Base-by-base conservation (phyloP, 2,797 vertebrate species). In the Poecile montanus region DNA sequence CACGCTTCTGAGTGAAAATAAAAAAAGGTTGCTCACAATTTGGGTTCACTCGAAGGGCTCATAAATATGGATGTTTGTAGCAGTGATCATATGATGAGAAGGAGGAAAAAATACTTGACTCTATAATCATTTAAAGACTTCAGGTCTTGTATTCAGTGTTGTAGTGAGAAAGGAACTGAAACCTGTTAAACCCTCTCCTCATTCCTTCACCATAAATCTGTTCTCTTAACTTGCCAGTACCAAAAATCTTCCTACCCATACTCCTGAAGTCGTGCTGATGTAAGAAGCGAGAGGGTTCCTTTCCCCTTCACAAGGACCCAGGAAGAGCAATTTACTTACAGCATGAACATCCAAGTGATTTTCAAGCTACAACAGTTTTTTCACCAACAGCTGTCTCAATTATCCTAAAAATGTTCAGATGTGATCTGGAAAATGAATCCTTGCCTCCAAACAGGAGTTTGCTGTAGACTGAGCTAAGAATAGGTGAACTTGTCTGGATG, bases 331-430 rank as follows among this genome's bases (percentile, higher is more conserved):
- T 23, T 79, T 25, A 7, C 36, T 93, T 12, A 30, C 20, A 63
- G 32, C 20, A 10, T 3, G 22, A 81, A 51, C 23, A 44, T 23
- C 70, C 68, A 47, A 76, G 48, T 25, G 48, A 65, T 81, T 87
- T 91, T 84, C 77, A 87, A 53, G 53, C 66, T 45, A 13, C 70
- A 57, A 54, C 62, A 54, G 5, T 15, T 85, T 93, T 83, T 84
- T 56, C 61, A 45, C 57, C 57, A 84, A 61, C 76, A 85, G 66
- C 73, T 95, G 78, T 77, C 83, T 88, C 88, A 81, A 30, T 95
- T 88, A 83, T 88, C 63, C 63, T 56, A 47, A 78, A 92, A 87
- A 74, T 51, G 42, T 44, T 94, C 85, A 54, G 61, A 89, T 77
- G 54, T 71, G 82, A 80, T 83, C 79, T 92, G 73, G 62, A 86